These are phyloP conservation scores for Turritopsis rubra DNA, from an alignment of 30 jellyfish, hydroid and myxozoan species.

Conservation along the genomic window DNA sequence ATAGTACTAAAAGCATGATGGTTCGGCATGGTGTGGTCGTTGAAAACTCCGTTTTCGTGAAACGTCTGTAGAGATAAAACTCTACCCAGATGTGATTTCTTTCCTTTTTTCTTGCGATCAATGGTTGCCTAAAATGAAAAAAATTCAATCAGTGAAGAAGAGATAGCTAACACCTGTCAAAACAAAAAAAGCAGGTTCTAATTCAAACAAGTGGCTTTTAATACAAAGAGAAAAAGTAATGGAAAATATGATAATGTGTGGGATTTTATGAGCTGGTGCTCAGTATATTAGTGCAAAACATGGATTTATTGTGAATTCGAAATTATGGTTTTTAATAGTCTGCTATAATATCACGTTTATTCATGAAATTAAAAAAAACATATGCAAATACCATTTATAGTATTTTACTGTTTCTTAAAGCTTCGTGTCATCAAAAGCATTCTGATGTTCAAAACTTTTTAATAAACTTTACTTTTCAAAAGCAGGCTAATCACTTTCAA, in stretches of 20 bases:
- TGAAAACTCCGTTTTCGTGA: conserved; percentile 4
- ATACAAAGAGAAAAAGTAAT: no score
- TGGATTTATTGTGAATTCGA: no score
- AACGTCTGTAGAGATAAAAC: conserved; percentile 4
- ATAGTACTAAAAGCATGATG: neutral
- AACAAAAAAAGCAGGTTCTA: no score
- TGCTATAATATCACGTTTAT: no score
- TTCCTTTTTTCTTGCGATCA: conserved; percentile 6
- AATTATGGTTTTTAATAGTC: no score
- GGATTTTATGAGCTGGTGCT: no score
- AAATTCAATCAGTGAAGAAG: neutral
- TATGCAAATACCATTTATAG: neutral
- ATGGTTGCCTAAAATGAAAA: conserved; percentile 4
- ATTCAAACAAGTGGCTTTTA: neutral
- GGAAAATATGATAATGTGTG: no score
- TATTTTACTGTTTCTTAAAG: neutral
- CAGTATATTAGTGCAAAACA: no score
- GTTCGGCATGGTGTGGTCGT: neutral
- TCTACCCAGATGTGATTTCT: neutral
- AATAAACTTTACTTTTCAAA: no score
- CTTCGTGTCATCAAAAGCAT: no score
- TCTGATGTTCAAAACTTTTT: neutral
- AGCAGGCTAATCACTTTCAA: neutral
- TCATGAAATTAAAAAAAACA: no score
- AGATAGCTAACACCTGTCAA: neutral